Evolutionary conservation across 2,113 vertebrate species (phyloP), one percentile per base, ranked within the genome.

Genomic region (Nibea albiflora): DNA sequence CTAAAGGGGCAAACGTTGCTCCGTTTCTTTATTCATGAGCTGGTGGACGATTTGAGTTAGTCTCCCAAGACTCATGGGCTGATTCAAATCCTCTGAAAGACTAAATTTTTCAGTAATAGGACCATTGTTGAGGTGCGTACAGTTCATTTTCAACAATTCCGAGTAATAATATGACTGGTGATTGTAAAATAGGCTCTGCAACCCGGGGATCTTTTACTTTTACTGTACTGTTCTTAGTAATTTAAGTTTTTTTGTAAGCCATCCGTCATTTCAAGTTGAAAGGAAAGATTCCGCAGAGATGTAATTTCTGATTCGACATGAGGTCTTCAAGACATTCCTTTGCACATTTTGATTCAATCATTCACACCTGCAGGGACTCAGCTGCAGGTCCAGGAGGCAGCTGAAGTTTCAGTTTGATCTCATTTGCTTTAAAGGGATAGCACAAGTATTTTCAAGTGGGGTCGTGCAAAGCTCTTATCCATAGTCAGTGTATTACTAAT

Each of bases 11-110:
- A 87, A 73, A 88, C 83, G 76, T 68, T 22, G 53, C 57, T 77
- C 28, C 50, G 39, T 54, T 44, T 61, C 71, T 76, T 78, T 67
- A 75, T 92, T 86, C 79, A 90, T 88, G 66, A 89, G 66, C 69
- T 53, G 52, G 63, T 73, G 81, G 84, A 89, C 73, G 73, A 79
- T 82, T 61, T 84, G 56, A 88, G 64, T 75, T 56, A 49, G 60
- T 71, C 73, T 84, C 63, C 39, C 15, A 22, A 58, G 31, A 80
- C 60, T 84, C 50, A 80, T 56, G 74, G 79, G 83, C 58, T 53
- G 26, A 81, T 81, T 86, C 24, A 79, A 22, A 71, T 53, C 52
- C 61, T 78, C 54, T 12, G 53, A 62, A 52, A n/a, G 61, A 68
- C 60, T 35, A 35, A 65, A 57, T 16, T 2, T 49, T 57, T 80